A percentile compares a stretch with the other conserved stretches of the same genome.
Evolutionary conservation across 2,797 vertebrate genomes (phyloP).

Genomic region (Hybognathus amarus): DNA sequence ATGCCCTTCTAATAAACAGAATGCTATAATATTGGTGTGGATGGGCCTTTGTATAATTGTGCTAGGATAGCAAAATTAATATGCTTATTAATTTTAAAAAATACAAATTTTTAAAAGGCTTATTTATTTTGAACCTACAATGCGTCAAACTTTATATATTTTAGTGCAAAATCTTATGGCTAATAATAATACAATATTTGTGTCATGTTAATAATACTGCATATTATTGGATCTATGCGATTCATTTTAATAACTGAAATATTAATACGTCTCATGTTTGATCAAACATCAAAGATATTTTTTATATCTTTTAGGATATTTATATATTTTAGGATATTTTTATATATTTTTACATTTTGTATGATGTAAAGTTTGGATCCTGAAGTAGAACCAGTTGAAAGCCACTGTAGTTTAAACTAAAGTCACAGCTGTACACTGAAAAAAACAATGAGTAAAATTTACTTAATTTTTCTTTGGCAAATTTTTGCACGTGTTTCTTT

Average conservation of each 20-base stretch:
- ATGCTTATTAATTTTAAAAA: not conserved
- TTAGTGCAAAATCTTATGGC: not conserved
- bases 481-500: no score
- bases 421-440: not conserved
- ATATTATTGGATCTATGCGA: not conserved
- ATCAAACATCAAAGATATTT: not conserved
- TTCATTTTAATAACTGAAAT: not conserved
- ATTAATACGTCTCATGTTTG: not conserved
- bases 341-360: not conserved
- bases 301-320: no score
- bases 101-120: not conserved
- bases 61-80: not conserved
- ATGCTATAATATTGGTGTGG: not conserved
- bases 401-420: not conserved
- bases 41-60: not conserved
- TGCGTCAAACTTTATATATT: not conserved
- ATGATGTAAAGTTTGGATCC: not conserved
- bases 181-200: not conserved
- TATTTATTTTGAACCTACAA: not conserved
- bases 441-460: no score
- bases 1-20: no score
- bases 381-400: not conserved
- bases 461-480: no score
- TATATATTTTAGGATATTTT: no score
- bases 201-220: not conserved